Conservation (phyloP, 2,888 invertebrate species). For the Dendrolimus pini region DNA sequence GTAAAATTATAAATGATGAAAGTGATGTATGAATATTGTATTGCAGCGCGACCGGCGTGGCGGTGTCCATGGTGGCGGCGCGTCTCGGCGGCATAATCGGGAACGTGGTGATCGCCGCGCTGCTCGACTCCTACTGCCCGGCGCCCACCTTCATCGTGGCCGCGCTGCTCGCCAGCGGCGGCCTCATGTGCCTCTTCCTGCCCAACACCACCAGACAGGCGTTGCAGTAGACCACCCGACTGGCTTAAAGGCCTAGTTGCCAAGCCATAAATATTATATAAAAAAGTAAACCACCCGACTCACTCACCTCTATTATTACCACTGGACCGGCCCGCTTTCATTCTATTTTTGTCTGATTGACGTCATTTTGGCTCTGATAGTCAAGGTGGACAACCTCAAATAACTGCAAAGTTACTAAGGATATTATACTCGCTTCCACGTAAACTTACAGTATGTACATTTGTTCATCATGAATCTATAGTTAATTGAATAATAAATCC, state of each 20-base stretch:
- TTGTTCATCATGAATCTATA: too few relatives aligned
- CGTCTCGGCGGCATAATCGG: conserved; percentile 92
- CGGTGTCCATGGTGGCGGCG: conserved; percentile 92
- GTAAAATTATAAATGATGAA: too few relatives aligned
- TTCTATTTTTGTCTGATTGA: background rate
- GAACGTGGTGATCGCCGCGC: conserved; percentile 91
- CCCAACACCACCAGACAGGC: conserved; percentile 93
- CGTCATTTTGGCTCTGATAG: background rate
- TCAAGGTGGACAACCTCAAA: too few relatives aligned
- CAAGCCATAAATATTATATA: too few relatives aligned
- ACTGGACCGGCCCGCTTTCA: conserved; percentile 5
- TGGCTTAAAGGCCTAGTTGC: too few relatives aligned
- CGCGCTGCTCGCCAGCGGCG: conserved; percentile 88
- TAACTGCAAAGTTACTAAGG: too few relatives aligned
- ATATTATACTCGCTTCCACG: too few relatives aligned
- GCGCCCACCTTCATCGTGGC: conserved; percentile 95
- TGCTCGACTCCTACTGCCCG: conserved; percentile 92
- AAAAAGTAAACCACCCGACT: conserved; percentile 26
- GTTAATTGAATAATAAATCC: too few relatives aligned
- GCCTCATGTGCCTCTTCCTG: conserved; percentile 90
- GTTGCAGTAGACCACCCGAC: conserved; percentile 46
- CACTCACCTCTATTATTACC: too few relatives aligned
- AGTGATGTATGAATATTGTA: background rate
- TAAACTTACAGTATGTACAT: too few relatives aligned
- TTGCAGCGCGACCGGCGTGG: conserved; percentile 91